These are phyloP conservation scores for Saccopteryx leptura DNA, from an alignment of 2,113 vertebrate species.

Conservation along the genomic window DNA sequence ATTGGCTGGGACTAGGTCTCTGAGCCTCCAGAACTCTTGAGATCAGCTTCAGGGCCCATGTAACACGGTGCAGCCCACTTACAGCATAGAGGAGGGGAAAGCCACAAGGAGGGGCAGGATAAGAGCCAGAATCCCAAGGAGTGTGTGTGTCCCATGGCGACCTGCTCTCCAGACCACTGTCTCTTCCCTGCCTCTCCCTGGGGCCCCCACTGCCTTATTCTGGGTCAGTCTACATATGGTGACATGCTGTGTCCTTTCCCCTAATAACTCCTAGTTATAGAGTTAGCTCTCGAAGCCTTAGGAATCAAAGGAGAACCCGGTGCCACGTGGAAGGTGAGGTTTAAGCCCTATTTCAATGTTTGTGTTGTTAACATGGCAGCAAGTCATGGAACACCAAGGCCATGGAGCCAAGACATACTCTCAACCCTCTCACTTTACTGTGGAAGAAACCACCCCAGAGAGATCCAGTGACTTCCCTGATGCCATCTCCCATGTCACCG, in stretches of 20 bases:
- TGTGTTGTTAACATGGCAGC: background rate
- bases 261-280: background rate
- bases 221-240: background rate
- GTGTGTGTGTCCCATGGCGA: rapidly evolving
- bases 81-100: background rate
- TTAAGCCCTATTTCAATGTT: background rate
- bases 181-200: background rate
- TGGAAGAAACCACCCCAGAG: background rate
- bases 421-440: background rate
- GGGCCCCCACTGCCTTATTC: background rate
- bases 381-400: background rate
- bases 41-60: background rate
- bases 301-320: background rate
- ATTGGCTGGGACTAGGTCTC: background rate
- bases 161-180: background rate
- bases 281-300: background rate
- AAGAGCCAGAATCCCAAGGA: no score
- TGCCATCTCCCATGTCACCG: background rate
- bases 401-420: background rate
- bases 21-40: background rate
- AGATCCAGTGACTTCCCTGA: background rate
- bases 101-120: background rate
- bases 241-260: background rate
- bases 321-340: background rate
- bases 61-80: no score